A percentile compares a stretch with the other conserved stretches of the same genome.
phyloP scores from a whole-genome alignment of 2,888 invertebrate genomes.

The Plebejus argus region DNA sequence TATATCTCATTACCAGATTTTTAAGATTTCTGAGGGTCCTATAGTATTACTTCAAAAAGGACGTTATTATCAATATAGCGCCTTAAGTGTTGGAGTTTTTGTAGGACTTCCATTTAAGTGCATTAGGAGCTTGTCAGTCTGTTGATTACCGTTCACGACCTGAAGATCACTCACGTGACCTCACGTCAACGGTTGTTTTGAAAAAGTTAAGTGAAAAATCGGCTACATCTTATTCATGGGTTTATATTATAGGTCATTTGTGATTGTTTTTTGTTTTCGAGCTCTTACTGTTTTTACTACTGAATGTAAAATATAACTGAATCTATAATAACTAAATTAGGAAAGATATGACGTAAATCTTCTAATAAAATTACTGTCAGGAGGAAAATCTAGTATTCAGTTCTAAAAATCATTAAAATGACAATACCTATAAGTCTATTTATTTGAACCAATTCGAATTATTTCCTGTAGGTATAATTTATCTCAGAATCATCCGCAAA shows the following conservation, averaged over 20 bases:
- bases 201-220: conserved; percentile 42
- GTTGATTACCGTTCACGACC: conserved; percentile 59
- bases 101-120: conserved; percentile 52
- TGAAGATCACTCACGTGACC: conserved; percentile 44
- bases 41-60: too few species aligned
- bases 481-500: background rate
- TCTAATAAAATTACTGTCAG: background rate
- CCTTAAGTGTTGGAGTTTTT: conserved; percentile 32
- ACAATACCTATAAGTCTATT: background rate
- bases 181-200: conserved; percentile 55
- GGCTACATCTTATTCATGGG: conserved; percentile 43
- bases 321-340: background rate
- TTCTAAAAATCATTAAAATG: background rate
- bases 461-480: background rate
- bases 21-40: too few species aligned
- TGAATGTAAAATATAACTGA: background rate
- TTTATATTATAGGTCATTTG: conserved; percentile 48
- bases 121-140: conserved; percentile 67
- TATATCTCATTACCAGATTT: too few species aligned
- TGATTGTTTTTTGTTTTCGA: conserved; percentile 5
- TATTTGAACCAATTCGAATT: background rate
- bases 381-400: background rate
- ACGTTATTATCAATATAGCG: too few species aligned
- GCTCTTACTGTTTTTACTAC: background rate
- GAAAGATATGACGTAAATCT: background rate